These are phyloP conservation scores for Engraulis encrasicolus DNA, from an alignment of 2,113 vertebrate genomes.

Conservation along the genomic window DNA sequence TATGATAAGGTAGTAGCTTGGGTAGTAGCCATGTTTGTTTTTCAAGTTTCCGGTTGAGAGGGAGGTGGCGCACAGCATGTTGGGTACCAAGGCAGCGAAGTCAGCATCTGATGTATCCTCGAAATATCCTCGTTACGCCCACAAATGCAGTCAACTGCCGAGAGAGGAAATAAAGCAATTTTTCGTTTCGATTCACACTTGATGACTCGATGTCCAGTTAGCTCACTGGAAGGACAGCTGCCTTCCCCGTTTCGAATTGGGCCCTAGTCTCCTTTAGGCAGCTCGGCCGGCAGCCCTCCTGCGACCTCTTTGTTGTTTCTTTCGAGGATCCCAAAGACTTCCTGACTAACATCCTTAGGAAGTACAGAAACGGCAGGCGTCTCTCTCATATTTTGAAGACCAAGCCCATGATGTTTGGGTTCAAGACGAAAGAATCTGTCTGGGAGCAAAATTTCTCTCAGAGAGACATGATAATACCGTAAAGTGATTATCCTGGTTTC, in stretches of 20 bases:
- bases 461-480: neutral
- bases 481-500: conserved; percentile 6
- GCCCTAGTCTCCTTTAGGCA: conserved; percentile 53
- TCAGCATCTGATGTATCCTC: too few relatives aligned
- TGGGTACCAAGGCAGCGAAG: too few relatives aligned
- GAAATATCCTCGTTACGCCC: too few relatives aligned
- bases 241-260: conserved; percentile 43
- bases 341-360: conserved; percentile 43
- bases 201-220: too few relatives aligned
- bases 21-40: too few relatives aligned
- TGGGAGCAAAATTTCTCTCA: neutral
- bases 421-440: conserved; percentile 12
- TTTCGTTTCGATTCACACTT: too few relatives aligned
- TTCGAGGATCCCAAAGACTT: conserved; percentile 51
- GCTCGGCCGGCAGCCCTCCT: conserved; percentile 39
- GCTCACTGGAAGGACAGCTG: too few relatives aligned
- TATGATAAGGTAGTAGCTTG: too few relatives aligned
- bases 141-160: too few relatives aligned
- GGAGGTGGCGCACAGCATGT: too few relatives aligned
- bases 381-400: conserved; percentile 33
- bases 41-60: too few relatives aligned
- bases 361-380: conserved; percentile 35
- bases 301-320: conserved; percentile 32
- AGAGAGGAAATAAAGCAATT: too few relatives aligned
- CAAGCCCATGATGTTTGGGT: conserved; percentile 20